phyloP scores from a whole-genome alignment of 1,140 invertebrate genomes.

The Hetaerina americana region DNA sequence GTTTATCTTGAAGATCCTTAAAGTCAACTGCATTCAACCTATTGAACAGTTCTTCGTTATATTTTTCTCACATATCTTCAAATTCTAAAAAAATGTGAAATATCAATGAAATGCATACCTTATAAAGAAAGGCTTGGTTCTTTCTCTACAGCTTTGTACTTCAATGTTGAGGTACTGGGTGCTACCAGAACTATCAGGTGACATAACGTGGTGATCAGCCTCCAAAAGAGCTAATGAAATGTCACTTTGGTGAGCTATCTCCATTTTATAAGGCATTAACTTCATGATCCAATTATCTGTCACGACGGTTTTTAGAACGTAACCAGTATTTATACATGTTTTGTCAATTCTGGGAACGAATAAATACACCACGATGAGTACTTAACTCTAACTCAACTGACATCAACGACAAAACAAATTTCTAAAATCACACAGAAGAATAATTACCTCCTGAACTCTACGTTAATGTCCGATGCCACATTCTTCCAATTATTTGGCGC shows the following conservation, averaged over 20 bases:
- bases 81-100: not conserved
- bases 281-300: conserved; percentile 86
- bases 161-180: conserved; percentile 72
- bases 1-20: conserved; percentile 61
- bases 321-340: conserved; percentile 52
- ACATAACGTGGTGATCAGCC: conserved; percentile 57
- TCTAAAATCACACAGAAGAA: not conserved
- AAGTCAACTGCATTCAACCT: conserved; percentile 66
- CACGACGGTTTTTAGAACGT: conserved; percentile 54
- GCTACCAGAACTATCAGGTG: conserved; percentile 38
- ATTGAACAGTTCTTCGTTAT: too few relatives aligned
- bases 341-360: conserved; percentile 51
- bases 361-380: too few relatives aligned
- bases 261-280: conserved; percentile 57
- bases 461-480: conserved; percentile 59
- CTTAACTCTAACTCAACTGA: too few relatives aligned
- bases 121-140: conserved; percentile 8
- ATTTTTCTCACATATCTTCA: not conserved
- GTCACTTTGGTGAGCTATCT: conserved; percentile 65
- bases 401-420: too few relatives aligned
- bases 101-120: conserved; percentile 8
- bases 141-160: conserved; percentile 34
- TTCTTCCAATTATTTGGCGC: conserved; percentile 45
- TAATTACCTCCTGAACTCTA: conserved; percentile 55
- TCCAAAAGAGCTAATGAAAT: conserved; percentile 56